A percentile compares a stretch with the other conserved stretches of the same genome.
Conservation (phyloP, 2,113 vertebrate genomes). For the Catharus minimus region DNA sequence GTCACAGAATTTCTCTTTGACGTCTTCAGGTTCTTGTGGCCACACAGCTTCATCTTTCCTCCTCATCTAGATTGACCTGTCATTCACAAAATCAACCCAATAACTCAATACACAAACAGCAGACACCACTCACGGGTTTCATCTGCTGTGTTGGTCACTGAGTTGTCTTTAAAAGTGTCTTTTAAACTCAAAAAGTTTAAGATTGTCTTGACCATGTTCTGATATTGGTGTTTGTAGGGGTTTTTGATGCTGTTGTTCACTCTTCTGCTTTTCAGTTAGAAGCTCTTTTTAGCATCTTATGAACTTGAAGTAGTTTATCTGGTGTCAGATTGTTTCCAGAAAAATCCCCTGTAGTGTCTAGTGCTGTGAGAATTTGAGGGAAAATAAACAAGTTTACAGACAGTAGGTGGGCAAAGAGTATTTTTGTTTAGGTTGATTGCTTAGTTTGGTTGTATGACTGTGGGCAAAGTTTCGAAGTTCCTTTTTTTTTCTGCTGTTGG, state of each 20-base stretch:
- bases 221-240: fast-evolving
- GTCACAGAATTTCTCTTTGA: not conserved
- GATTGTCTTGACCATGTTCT: not conserved
- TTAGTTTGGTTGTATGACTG: not conserved
- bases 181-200: not conserved
- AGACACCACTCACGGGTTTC: not conserved
- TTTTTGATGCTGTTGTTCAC: not conserved
- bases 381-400: not conserved
- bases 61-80: not conserved
- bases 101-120: not conserved
- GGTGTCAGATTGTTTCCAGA: not conserved
- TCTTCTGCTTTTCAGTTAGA: not conserved
- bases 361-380: not conserved
- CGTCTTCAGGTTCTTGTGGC: not conserved
- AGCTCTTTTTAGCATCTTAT: not conserved
- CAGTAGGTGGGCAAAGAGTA: not conserved
- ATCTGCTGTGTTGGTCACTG: not conserved
- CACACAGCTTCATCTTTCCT: not conserved
- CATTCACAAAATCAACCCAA: not conserved
- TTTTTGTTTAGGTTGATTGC: not conserved
- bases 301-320: not conserved
- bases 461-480: not conserved
- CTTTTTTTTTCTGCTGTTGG: not conserved
- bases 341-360: not conserved
- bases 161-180: not conserved